These are phyloP conservation scores for Piprites chloris DNA, from an alignment of 2,113 vertebrate genomes.

Conservation along the genomic window DNA sequence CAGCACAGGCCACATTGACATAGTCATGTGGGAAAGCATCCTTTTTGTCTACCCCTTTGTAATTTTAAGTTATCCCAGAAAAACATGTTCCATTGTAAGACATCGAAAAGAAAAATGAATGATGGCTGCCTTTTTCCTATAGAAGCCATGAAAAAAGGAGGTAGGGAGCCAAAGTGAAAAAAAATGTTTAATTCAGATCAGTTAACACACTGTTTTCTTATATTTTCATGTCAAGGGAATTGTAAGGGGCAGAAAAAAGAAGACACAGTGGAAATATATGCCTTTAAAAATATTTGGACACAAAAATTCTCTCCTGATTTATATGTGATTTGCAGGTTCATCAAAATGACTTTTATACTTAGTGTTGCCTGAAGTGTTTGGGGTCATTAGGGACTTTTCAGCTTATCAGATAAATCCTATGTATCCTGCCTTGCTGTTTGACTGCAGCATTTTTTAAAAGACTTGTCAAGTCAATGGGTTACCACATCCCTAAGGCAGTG, in stretches of 20 bases:
- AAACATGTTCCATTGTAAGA: neutral
- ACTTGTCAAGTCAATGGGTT: constrained; percentile 64
- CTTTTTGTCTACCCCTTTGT: neutral
- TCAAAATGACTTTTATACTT: constrained; percentile 49
- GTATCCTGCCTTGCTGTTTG: constrained; percentile 39
- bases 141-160: neutral
- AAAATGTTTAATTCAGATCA: constrained; percentile 46
- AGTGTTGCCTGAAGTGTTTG: constrained; percentile 33
- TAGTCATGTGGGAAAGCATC: neutral
- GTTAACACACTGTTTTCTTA: constrained; percentile 29
- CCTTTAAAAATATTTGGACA: constrained; percentile 49
- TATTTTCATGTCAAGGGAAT: constrained; percentile 35
- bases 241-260: neutral
- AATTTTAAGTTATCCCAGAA: neutral
- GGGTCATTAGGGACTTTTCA: constrained; percentile 27
- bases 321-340: constrained; percentile 32
- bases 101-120: neutral
- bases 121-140: neutral
- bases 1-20: neutral
- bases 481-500: constrained; percentile 48
- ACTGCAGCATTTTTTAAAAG: constrained; percentile 58
- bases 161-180: neutral
- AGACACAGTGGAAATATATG: constrained; percentile 46
- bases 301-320: constrained; percentile 25
- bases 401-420: constrained; percentile 39